phyloP scores from a whole-genome alignment of 2,888 invertebrate species.

The Callimorpha dominula region DNA sequence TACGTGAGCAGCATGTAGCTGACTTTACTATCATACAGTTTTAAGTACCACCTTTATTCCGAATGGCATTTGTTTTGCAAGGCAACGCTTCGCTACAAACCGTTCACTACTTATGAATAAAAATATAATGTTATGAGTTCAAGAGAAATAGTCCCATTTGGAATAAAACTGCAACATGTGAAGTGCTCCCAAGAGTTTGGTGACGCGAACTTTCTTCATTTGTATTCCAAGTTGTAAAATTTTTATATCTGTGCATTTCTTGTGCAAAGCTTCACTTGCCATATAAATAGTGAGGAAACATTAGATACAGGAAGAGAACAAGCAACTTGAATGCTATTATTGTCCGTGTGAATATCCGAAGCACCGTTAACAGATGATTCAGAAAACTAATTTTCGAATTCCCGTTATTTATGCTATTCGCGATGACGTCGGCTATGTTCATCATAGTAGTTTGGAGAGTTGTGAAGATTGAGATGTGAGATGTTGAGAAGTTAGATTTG shows the following conservation, averaged over 20 bases:
- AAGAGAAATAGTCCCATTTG: neutral
- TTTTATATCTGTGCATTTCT: neutral
- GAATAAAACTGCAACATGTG: slow-evolving; percentile 9
- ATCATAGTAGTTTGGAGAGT: too few relatives aligned
- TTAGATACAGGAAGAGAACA: neutral
- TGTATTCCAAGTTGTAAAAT: neutral
- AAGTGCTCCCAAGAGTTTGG: slow-evolving; percentile 9
- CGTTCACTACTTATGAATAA: slow-evolving; percentile 30
- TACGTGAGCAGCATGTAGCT: neutral
- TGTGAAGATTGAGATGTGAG: too few relatives aligned
- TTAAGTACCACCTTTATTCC: slow-evolving; percentile 8
- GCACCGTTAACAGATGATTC: neutral
- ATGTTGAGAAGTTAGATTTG: too few relatives aligned
- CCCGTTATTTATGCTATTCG: too few relatives aligned
- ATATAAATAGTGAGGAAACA: neutral
- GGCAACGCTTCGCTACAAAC: slow-evolving; percentile 1
- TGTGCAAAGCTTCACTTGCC: neutral
- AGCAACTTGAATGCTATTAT: neutral
- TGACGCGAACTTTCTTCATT: slow-evolving; percentile 1
- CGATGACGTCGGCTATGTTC: too few relatives aligned
- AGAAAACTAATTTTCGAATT: too few relatives aligned
- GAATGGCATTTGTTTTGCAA: slow-evolving; percentile 6
- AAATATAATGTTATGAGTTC: slow-evolving; percentile 29
- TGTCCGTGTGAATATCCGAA: neutral
- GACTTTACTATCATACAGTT: neutral